phyloP scores from a whole-genome alignment of 2,888 invertebrate genomes.

The Andrena praecox region DNA sequence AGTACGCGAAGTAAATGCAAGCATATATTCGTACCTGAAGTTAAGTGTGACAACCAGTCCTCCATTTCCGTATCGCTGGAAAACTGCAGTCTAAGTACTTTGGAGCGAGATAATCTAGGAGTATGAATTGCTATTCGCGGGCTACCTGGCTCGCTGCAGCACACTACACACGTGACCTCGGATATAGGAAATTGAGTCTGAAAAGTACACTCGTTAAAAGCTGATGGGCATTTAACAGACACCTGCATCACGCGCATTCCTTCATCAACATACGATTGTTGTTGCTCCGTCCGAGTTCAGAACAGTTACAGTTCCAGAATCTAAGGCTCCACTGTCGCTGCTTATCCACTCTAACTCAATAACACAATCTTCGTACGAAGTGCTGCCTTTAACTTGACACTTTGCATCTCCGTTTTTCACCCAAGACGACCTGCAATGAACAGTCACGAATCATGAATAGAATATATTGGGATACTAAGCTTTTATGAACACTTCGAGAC shows the following conservation, averaged over 20 bases:
- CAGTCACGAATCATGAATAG: background rate
- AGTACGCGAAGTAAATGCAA: background rate
- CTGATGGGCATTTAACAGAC: conserved; percentile 13
- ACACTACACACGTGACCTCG: conserved; percentile 91
- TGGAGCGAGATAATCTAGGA: conserved; percentile 87
- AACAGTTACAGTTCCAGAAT: conserved; percentile 91
- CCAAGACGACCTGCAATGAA: conserved; percentile 89
- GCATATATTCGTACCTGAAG: conserved; percentile 86
- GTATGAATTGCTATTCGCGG: conserved; percentile 92
- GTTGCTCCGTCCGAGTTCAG: conserved; percentile 92
- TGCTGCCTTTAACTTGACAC: conserved; percentile 85
- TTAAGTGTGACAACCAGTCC: conserved; percentile 94
- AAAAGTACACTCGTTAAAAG: conserved; percentile 65
- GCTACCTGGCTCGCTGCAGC: conserved; percentile 92
- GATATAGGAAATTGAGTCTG: conserved; percentile 90
- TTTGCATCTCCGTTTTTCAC: conserved; percentile 93
- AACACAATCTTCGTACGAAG: conserved; percentile 90
- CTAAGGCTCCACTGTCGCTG: conserved; percentile 87
- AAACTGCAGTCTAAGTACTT: conserved; percentile 91
- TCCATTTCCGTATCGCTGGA: conserved; percentile 94
- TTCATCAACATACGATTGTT: conserved; percentile 88
- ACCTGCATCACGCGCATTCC: conserved; percentile 11
- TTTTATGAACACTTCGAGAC: background rate
- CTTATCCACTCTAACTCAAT: conserved; percentile 94
- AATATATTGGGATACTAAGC: background rate